Evolutionary conservation across 1,140 invertebrate genomes (phyloP).

Genomic region (Steinernema khuongi): DNA sequence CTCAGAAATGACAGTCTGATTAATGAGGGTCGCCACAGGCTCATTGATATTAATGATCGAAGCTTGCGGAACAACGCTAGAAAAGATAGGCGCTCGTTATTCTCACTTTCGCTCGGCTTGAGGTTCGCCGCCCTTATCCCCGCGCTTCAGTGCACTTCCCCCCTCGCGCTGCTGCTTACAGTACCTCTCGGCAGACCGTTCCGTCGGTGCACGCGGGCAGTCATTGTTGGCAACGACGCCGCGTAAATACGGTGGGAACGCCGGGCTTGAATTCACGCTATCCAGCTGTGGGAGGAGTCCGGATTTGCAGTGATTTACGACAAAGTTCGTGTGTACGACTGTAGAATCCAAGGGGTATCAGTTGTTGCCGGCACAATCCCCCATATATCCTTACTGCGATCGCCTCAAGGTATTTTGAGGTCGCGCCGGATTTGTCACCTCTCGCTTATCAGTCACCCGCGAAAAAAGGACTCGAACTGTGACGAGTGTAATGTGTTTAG

Average conservation of each 20-base stretch:
- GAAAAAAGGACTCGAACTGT: background rate
- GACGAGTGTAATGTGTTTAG: background rate
- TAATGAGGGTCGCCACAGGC: background rate
- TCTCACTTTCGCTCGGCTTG: background rate
- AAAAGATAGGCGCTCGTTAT: background rate
- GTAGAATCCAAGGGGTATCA: conserved; percentile 8
- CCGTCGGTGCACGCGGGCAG: no score
- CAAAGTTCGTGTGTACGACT: conserved; percentile 14
- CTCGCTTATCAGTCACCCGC: background rate
- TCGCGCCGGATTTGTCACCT: background rate
- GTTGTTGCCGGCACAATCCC: background rate
- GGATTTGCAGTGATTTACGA: conserved; percentile 10
- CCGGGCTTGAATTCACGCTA: background rate
- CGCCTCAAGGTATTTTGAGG: background rate
- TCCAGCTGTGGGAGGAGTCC: background rate
- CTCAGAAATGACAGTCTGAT: conserved; percentile 9
- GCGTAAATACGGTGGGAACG: background rate
- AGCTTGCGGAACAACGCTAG: conserved; percentile 9
- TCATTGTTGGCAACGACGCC: no score
- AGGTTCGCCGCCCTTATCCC: background rate
- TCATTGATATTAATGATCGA: conserved; percentile 13
- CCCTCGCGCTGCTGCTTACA: no score
- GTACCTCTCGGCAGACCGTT: no score
- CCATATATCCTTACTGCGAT: background rate
- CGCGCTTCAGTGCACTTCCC: background rate